Evolutionary conservation across 2,113 vertebrate genomes (phyloP), one percentile per base, ranked within the genome.

Genomic region (Oreochromis niloticus): DNA sequence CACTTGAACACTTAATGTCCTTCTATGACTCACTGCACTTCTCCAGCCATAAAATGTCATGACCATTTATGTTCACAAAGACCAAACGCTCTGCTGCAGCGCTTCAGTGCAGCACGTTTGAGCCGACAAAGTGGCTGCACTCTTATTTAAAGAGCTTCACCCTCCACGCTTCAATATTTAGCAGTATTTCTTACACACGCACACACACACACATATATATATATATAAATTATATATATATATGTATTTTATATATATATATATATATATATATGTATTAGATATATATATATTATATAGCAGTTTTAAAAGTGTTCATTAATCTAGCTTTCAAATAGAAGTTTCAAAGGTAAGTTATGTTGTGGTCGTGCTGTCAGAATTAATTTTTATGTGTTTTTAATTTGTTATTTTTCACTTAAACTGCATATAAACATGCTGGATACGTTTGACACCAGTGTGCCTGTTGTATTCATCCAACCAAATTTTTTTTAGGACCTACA

Each of bases 41-140:
- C 80, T 87, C 80, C 82, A 89, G 91, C 84, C 19, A n/a, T 85
- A 83, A 92, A 91, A 93, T 92, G 89, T 93, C 91, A 91, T 92
- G 91, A 93, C 93, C 94, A 90, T 94, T 86, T 94, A 91, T 93
- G 93, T 87, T 87, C 91, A 93, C 86, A 85, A 55, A 92, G 88
- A 90, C 88, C 85, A 87, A 91, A 85, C 57, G 2, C 41, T 68
- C 48, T 80, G 68, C 86, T 82, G 88, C 46, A 41, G 86, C 5
- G 54, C 55, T 85, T 85, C 82, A 79, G 43, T 17, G 66, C 78
- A 82, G 80, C 84, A 73, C 54, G 4, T 75, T 46, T 46, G 6
- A 83, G 73, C 63, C 3, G 19, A 66, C 8, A 22, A 27, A 84
- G 87, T 73, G 6, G 66, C 82, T 81, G 73, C 41, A 14, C 59